Percentiles rank a stretch among this genome's conserved stretches.
Conservation (phyloP, 2,113 vertebrate genomes). For the Rhynchomys soricoides region DNA sequence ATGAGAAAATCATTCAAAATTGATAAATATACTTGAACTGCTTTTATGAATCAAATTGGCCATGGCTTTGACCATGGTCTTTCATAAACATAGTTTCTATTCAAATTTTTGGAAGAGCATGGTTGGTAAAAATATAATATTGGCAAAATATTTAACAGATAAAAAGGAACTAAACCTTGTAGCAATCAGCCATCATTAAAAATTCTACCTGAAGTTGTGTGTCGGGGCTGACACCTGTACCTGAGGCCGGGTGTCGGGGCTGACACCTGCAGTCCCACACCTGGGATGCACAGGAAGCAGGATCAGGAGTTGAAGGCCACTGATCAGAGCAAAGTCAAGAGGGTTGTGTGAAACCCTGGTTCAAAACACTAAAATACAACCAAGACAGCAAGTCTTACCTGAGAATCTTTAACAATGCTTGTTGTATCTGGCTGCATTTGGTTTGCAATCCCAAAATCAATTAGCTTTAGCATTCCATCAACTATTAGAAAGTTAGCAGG, state of each 20-base stretch:
- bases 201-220: no score
- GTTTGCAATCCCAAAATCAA: constrained; percentile 98
- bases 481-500: constrained; percentile 98
- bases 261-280: not conserved
- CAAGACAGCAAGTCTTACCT: constrained; percentile 84
- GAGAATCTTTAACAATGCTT: constrained; percentile 97
- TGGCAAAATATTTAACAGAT: not conserved
- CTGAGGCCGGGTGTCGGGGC: constrained; percentile 75
- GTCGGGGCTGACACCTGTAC: constrained; percentile 83
- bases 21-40: constrained; percentile 2
- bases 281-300: not conserved
- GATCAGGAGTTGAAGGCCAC: not conserved
- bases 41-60: constrained; percentile 4
- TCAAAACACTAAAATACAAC: not conserved
- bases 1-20: constrained; percentile 26
- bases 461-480: constrained; percentile 96
- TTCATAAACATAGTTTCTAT: not conserved
- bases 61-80: not conserved
- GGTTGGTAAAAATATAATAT: not conserved
- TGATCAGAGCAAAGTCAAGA: not conserved
- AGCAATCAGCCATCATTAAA: not conserved
- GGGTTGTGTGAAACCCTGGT: not conserved
- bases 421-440: constrained; percentile 98
- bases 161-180: not conserved
- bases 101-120: constrained; percentile 1